Percentiles rank a stretch among this genome's conserved stretches.
Evolutionary conservation across 2,888 invertebrate genomes (phyloP).

Genomic region (Asteroscopus sphinx): DNA sequence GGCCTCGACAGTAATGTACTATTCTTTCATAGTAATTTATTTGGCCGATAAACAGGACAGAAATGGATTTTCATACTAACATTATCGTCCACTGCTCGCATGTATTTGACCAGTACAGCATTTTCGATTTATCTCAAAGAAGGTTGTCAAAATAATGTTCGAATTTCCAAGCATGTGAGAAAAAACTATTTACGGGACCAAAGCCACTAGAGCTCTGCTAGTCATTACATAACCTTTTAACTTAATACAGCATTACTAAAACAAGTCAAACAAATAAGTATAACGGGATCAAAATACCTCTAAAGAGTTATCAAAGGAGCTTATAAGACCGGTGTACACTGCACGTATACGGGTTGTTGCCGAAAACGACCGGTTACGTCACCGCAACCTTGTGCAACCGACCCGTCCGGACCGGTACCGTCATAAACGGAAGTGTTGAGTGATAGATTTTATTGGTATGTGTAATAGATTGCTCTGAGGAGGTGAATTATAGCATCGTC

Average conservation of each 20-base stretch:
- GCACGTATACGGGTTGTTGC: constrained; percentile 36
- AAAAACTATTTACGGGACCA: too few species aligned
- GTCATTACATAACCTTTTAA: background rate
- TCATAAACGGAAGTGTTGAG: constrained; percentile 12
- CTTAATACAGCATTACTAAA: background rate
- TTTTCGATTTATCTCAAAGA: too few species aligned
- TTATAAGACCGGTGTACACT: constrained; percentile 5
- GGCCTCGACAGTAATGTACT: too few species aligned
- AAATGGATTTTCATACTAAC: too few species aligned
- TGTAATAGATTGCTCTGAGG: background rate
- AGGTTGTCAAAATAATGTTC: too few species aligned
- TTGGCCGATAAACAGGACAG: too few species aligned
- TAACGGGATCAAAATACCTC: constrained; percentile 27
- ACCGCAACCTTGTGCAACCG: constrained; percentile 57
- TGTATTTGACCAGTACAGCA: too few species aligned
- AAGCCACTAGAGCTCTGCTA: too few species aligned
- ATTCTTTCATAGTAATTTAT: too few species aligned
- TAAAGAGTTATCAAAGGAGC: constrained; percentile 26
- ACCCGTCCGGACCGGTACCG: constrained; percentile 43
- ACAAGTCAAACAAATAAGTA: background rate
- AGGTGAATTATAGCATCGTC: too few species aligned
- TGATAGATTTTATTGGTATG: background rate
- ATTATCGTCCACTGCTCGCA: too few species aligned
- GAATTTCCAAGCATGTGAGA: too few species aligned
- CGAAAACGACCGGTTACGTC: constrained; percentile 57